These are phyloP conservation scores for Glossosoma conforme DNA, from an alignment of 1,140 invertebrate genomes.

Conservation along the genomic window DNA sequence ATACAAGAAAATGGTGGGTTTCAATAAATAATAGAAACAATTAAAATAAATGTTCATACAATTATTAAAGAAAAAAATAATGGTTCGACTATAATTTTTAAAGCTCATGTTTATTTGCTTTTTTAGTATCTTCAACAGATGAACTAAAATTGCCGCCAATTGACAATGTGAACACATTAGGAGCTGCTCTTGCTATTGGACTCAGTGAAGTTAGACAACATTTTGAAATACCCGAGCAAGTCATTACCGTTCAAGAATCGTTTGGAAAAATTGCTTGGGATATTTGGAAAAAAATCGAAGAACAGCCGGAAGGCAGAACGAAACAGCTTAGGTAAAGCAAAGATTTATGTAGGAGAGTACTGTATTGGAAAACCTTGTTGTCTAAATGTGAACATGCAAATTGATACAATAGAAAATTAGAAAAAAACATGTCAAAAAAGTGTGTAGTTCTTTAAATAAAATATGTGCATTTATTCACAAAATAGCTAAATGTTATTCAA, in stretches of 20 bases:
- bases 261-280: conserved; percentile 26
- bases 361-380: too few species aligned
- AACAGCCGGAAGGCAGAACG: neutral
- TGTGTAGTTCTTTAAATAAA: too few species aligned
- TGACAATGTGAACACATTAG: conserved; percentile 1
- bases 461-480: too few species aligned
- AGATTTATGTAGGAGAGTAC: too few species aligned
- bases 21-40: neutral
- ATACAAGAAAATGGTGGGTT: neutral
- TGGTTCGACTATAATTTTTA: neutral
- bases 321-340: neutral
- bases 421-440: too few species aligned
- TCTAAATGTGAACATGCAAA: too few species aligned
- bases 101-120: neutral
- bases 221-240: conserved; percentile 6
- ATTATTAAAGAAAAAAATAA: neutral
- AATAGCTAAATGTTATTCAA: too few species aligned
- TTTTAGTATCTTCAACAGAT: neutral
- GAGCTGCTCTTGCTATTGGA: conserved; percentile 5
- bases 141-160: neutral
- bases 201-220: neutral
- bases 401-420: too few species aligned
- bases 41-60: neutral
- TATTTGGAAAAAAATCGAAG: conserved; percentile 23
- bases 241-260: conserved; percentile 9